These are phyloP conservation scores for Raphicerus campestris DNA, from an alignment of 2,113 vertebrate genomes.

Conservation along the genomic window DNA sequence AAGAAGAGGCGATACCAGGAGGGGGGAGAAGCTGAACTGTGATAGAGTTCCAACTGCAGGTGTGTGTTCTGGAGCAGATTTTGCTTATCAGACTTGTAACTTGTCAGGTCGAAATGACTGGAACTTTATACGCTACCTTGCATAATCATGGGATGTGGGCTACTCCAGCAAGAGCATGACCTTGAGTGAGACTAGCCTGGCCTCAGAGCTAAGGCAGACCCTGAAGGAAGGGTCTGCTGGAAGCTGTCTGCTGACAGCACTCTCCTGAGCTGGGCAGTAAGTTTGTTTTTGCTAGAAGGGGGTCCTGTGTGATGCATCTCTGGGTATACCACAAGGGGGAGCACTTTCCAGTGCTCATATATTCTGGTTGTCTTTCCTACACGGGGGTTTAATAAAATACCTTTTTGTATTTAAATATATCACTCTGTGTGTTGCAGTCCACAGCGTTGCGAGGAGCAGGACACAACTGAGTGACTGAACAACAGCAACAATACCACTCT, in stretches of 20 bases:
- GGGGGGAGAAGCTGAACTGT: neutral
- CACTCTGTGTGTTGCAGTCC: neutral
- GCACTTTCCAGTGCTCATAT: neutral
- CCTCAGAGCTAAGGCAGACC: neutral
- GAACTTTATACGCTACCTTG: neutral
- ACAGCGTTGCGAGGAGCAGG: neutral
- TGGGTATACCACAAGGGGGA: constrained; percentile 13
- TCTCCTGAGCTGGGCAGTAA: neutral
- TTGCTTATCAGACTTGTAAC: neutral
- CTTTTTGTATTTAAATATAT: neutral
- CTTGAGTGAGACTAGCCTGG: neutral
- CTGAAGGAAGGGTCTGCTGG: neutral
- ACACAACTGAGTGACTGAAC: neutral
- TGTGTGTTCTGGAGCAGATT: neutral
- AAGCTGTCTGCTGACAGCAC: neutral
- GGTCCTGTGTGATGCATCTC: neutral
- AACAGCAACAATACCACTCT: neutral
- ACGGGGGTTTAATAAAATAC: neutral
- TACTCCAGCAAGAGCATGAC: neutral
- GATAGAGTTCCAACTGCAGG: too few species aligned
- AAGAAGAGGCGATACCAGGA: neutral
- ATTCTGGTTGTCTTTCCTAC: neutral
- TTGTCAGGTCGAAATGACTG: neutral
- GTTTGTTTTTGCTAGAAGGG: neutral
- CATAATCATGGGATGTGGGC: neutral